phyloP scores from a whole-genome alignment of 1,140 invertebrate genomes.

The Anthonomus grandis region DNA sequence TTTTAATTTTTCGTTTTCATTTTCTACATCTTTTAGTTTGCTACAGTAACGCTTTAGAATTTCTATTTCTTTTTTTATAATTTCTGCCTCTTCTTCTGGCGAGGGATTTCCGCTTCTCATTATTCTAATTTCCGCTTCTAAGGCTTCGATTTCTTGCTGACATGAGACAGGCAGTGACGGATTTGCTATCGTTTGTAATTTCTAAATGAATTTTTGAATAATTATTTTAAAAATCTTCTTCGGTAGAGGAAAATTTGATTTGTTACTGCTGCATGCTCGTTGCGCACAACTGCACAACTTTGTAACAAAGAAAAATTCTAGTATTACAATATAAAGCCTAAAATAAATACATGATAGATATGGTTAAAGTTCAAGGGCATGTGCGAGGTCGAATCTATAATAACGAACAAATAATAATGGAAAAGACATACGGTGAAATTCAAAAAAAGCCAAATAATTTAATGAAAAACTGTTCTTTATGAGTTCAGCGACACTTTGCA shows the following conservation, averaged over 20 bases:
- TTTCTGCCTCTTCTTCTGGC: constrained; percentile 33
- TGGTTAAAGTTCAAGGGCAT: no score
- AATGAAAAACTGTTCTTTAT: no score
- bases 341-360: no score
- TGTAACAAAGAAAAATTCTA: no score
- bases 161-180: constrained; percentile 15
- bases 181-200: constrained; percentile 20
- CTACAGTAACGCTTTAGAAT: constrained; percentile 36
- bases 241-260: constrained; percentile 8
- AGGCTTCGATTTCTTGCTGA: constrained; percentile 32
- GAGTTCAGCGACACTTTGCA: no score
- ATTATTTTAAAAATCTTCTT: neutral
- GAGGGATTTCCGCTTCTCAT: constrained; percentile 29
- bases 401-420: no score
- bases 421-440: no score
- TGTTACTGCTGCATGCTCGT: constrained; percentile 19
- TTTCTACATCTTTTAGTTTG: constrained; percentile 34
- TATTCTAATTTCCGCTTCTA: constrained; percentile 35
- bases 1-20: constrained; percentile 35
- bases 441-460: no score
- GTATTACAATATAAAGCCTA: no score
- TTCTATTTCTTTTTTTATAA: constrained; percentile 36
- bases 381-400: no score
- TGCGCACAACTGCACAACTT: no score
- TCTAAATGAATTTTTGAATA: constrained; percentile 11